Percentiles rank a stretch among this genome's conserved stretches.
Evolutionary conservation across 2,797 vertebrate genomes (phyloP).

Genomic region (Cyclura pinguis): DNA sequence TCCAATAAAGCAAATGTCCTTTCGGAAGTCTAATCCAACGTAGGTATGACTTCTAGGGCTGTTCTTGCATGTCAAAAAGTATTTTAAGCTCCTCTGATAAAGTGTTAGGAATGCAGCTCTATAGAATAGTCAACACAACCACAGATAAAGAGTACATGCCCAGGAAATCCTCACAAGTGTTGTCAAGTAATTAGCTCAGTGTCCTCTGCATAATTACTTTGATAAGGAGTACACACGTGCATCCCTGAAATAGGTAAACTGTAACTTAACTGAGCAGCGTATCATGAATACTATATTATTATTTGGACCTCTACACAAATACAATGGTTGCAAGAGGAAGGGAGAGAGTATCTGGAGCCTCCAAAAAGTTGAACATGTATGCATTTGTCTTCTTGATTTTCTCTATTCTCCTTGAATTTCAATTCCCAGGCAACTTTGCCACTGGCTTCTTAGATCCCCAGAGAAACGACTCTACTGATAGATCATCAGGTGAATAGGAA

Average conservation of each 20-base stretch:
- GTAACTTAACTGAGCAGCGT: conserved; percentile 21
- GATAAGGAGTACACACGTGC: background rate
- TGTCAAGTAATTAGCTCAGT: conserved; percentile 37
- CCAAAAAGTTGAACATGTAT: conserved; percentile 1
- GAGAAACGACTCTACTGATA: background rate
- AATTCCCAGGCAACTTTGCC: background rate
- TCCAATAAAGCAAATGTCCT: background rate
- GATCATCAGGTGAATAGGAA: conserved; percentile 34
- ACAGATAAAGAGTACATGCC: conserved; percentile 43
- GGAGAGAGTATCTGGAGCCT: background rate
- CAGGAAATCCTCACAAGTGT: conserved; percentile 31
- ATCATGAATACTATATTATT: conserved; percentile 15
- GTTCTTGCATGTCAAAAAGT: background rate
- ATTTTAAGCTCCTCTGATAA: conserved; percentile 30
- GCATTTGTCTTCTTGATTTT: background rate
- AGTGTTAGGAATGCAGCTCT: conserved; percentile 27
- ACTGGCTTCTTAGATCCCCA: background rate
- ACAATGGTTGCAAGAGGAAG: background rate
- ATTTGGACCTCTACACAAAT: conserved; percentile 22
- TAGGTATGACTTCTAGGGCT: conserved; percentile 32
- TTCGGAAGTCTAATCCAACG: conserved; percentile 15
- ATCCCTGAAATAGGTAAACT: background rate
- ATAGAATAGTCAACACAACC: conserved; percentile 17
- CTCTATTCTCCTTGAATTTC: background rate
- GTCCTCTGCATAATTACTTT: conserved; percentile 46